phyloP scores from a whole-genome alignment of 1,140 invertebrate genomes.

The Drosophila sturtevanti region DNA sequence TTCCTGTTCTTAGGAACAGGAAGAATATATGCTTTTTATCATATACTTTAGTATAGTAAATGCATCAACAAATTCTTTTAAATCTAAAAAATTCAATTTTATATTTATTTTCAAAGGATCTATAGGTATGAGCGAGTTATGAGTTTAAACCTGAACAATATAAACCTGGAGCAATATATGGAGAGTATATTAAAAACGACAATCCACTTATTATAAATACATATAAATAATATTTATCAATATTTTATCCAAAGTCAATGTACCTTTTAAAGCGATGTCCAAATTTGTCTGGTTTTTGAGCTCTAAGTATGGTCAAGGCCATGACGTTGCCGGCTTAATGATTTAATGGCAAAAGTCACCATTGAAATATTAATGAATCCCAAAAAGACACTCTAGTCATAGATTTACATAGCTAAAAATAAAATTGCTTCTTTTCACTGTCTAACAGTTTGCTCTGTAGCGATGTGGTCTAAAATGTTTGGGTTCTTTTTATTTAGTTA shows the following conservation, averaged over 20 bases:
- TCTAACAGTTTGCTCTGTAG: slow-evolving; percentile 17
- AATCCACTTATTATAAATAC: background rate
- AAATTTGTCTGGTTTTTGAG: slow-evolving; percentile 1
- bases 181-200: background rate
- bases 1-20: no score
- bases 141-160: no score
- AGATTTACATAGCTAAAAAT: slow-evolving; percentile 18
- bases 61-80: no score
- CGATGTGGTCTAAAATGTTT: background rate
- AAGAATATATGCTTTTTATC: no score
- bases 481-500: background rate
- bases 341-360: slow-evolving; percentile 42
- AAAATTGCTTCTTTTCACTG: slow-evolving; percentile 16
- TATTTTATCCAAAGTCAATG: background rate
- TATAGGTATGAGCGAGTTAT: no score
- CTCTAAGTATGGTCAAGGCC: slow-evolving; percentile 46
- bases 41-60: no score
- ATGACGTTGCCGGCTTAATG: slow-evolving; percentile 23
- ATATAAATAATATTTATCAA: background rate
- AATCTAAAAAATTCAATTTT: no score
- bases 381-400: slow-evolving; percentile 14
- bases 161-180: no score
- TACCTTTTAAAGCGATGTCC: background rate
- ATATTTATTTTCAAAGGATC: no score
- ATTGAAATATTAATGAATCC: slow-evolving; percentile 46